Evolutionary conservation across 1,140 invertebrate genomes (phyloP), one percentile per base, ranked within the genome.

Genomic region (Planococcus citri): DNA sequence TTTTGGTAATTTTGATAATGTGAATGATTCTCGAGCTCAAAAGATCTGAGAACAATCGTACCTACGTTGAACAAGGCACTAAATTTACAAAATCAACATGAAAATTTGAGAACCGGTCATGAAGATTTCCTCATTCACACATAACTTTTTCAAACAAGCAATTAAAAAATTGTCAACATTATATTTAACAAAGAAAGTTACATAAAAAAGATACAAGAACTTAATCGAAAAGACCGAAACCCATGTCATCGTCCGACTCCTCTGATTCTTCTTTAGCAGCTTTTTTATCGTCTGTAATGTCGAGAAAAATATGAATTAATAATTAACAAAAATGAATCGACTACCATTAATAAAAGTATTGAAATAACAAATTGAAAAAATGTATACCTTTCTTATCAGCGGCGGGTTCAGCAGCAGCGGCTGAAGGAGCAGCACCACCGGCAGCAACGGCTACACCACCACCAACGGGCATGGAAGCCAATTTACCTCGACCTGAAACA

Each of bases 201-300:
- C 60, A 64, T 9, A 24, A 20, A 58, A n/a, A 25, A 64, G 17
- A 25, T 4, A 64, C 2, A 64, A 14, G 51, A 58, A 64, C 10
- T 82, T 89, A 91, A 78, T 91, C 88, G 76, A 91, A 91, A 70
- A 91, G 85, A 82, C 87, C 88, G 77, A 91, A 91, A 78, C 89
- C 89, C 89, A 91, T 90, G 77, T 91, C 89, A 72, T 90, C 88
- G 76, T 91, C 89, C 69, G 89, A 88, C 73, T 86, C n/a, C n/a
- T n/a, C 76, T 90, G 88, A 4, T 78, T 79, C n/a, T 79, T 51
- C 41, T n/a, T 51, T 51, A 4, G 3, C 41, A 3, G n/a, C 75
- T 61, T 81, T 80, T 82, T 90, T 88, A 73, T 89, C 84, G 72
- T 87, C 85, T 80, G 14, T n/a, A n/a, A n/a, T n/a, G n/a, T n/a